A percentile compares a stretch with the other conserved stretches of the same genome.
phyloP scores from a whole-genome alignment of 2,113 vertebrate genomes.

The Ranitomeya imitator region DNA sequence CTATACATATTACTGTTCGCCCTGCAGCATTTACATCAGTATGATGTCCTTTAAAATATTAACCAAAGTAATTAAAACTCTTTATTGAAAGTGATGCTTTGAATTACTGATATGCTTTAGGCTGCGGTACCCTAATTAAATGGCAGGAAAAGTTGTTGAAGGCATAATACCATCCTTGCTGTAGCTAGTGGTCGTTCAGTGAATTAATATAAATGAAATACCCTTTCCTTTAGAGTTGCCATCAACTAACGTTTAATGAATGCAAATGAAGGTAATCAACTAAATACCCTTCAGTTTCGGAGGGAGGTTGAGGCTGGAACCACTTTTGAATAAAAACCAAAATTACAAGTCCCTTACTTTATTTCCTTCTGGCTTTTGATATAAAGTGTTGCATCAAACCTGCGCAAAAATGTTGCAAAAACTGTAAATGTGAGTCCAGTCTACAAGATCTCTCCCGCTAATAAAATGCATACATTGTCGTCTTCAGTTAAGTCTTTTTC shows the following conservation, averaged over 20 bases:
- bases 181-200: background rate
- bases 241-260: background rate
- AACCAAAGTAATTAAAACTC: slow-evolving; percentile 57
- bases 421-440: no score
- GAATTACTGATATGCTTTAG: slow-evolving; percentile 52
- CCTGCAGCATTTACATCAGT: slow-evolving; percentile 52
- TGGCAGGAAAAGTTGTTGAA: slow-evolving; percentile 43
- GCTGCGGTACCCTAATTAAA: slow-evolving; percentile 48
- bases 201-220: background rate
- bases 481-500: background rate
- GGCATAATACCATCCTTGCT: slow-evolving; percentile 16
- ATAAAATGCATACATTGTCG: background rate
- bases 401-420: no score
- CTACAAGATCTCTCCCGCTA: background rate
- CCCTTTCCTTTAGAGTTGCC: background rate
- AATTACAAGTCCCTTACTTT: no score
- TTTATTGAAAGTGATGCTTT: slow-evolving; percentile 55
- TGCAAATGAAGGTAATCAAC: background rate
- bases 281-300: background rate
- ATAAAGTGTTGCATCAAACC: no score
- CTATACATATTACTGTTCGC: slow-evolving; percentile 39
- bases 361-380: no score
- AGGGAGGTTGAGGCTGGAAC: background rate
- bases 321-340: no score
- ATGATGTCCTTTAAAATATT: slow-evolving; percentile 57